Conservation (phyloP, 2,113 vertebrate species). For the Eurypyga helias region DNA sequence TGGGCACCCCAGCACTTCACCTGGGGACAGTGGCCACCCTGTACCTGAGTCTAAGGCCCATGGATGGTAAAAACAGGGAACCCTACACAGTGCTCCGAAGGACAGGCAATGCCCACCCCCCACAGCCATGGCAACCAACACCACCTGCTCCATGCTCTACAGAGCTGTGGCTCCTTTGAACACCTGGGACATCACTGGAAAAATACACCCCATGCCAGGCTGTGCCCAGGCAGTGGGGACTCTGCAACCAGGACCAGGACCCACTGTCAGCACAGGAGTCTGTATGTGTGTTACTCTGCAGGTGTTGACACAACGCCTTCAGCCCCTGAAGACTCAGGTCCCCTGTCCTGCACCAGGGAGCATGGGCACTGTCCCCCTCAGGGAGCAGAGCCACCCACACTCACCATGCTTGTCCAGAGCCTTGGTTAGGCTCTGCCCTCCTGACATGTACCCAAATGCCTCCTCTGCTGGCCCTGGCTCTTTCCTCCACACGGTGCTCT, state of each 20-base stretch:
- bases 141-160: rapidly evolving
- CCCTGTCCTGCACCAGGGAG: neutral
- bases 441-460: neutral
- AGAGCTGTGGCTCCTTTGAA: neutral
- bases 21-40: neutral
- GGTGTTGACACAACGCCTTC: neutral
- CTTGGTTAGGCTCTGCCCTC: neutral
- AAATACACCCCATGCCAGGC: neutral
- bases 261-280: rapidly evolving
- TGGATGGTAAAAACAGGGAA: neutral
- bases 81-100: neutral
- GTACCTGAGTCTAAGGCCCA: neutral
- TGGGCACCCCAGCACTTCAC: neutral
- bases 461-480: rapidly evolving
- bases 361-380: neutral
- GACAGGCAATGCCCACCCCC: rapidly evolving
- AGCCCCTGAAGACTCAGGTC: neutral
- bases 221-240: neutral
- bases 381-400: neutral
- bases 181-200: neutral
- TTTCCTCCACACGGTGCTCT: neutral
- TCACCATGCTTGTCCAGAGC: rapidly evolving
- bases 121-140: neutral
- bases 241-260: neutral
- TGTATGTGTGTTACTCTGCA: neutral